These are phyloP conservation scores for Peromyscus leucopus DNA, from an alignment of 2,113 vertebrate genomes.

Conservation along the genomic window DNA sequence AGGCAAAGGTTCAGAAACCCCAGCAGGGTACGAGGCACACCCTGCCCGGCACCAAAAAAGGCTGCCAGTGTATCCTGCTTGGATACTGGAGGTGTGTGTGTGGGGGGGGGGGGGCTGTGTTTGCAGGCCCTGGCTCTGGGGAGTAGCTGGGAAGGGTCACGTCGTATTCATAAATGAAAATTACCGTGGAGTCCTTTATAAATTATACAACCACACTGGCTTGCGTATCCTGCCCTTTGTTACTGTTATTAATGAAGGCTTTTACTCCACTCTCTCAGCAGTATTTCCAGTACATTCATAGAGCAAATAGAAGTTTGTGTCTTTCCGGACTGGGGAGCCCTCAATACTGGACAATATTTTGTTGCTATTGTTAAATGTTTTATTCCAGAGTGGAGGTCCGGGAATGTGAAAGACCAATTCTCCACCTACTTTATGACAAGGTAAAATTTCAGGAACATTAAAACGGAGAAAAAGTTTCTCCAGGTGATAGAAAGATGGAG, in stretches of 20 bases:
- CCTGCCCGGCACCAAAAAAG: fast-evolving
- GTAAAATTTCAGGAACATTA: background rate
- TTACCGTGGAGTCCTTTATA: background rate
- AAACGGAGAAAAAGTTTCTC: background rate
- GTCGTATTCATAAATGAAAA: slow-evolving; percentile 45
- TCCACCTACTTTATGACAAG: background rate
- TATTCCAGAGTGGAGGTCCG: background rate
- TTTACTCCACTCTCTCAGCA: background rate
- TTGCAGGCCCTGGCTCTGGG: background rate
- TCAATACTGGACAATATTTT: background rate
- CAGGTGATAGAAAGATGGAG: background rate
- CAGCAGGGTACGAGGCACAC: background rate
- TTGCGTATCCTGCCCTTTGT: background rate
- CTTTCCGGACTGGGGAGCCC: slow-evolving; percentile 59
- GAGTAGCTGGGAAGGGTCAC: background rate
- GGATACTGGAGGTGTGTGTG: no score
- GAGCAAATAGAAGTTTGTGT: background rate
- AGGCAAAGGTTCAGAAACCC: background rate
- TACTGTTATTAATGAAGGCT: background rate
- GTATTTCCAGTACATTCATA: background rate
- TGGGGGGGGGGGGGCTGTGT: background rate
- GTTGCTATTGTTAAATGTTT: slow-evolving; percentile 10
- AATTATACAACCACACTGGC: background rate
- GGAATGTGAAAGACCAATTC: slow-evolving; percentile 24
- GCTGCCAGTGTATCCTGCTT: background rate